Base-by-base conservation (phyloP, 2,888 invertebrate species). In the Caprella mutica region DNA sequence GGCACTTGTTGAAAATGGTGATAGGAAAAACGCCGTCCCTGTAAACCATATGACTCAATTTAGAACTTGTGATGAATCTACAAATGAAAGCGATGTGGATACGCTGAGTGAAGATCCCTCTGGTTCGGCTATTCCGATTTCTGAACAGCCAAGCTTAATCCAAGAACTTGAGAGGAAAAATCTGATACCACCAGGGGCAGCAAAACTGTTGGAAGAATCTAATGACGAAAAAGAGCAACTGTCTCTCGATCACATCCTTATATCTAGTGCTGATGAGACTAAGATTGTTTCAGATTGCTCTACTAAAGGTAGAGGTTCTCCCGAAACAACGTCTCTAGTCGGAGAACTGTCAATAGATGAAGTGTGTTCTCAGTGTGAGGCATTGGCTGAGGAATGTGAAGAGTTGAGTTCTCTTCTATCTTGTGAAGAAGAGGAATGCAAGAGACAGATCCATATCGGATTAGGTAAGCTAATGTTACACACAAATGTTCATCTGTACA, bases 281-380 rank as follows among this genome's bases (percentile, higher is more conserved):
- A 42, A 55, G 19, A 30, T 52, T 21, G 44, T 59, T 5, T 56
- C 57, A 21, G 59, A 60, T 26, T 53, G 52, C 33, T 57, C 57
- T 27, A 55, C 55, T 44, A 56, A 61, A 35, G 57, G 57, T 19
- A 54, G 52, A 17, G 54, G 54, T 29, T 61, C 61, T 40, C 61
- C 61, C 17, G 61, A 58, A 52, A 56, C 57, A 26, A 55, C 55
- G 9, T 61, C 61, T 30, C 52, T 44, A 9, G 61, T 40, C 19
- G 61, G 57, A 30, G 61, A 61, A 19, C 61, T 57, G 17, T 61
- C 61, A 12, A 59, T 62, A 35, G 65, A 65, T 48, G 65, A 65
- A n/a, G 58, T 65, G 19, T 65, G 65, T 30, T 62, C 65, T 21
- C 65, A 65, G 56, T 65, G 65, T 55, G 62, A 65, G 27, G 61